Evolutionary conservation across 2,888 invertebrate genomes (phyloP), one percentile per base, ranked within the genome.

Genomic region (Diploptera punctata): DNA sequence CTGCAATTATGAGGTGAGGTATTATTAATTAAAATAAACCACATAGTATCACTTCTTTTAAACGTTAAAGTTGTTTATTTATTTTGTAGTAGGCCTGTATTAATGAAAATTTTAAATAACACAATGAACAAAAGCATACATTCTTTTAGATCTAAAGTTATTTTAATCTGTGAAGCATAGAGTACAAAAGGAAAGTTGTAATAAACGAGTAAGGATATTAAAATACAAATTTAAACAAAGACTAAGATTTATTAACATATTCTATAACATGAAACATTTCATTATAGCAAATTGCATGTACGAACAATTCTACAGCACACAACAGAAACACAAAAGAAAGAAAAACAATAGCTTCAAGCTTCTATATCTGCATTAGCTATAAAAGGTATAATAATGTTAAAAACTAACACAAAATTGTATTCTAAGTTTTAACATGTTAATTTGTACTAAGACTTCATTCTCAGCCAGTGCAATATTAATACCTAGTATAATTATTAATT

Each of bases 191-290:
- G n/a, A n/a, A n/a, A n/a, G n/a, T n/a, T n/a, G n/a, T n/a, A n/a
- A n/a, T n/a, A n/a, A n/a, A n/a, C n/a, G n/a, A n/a, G n/a, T n/a
- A n/a, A n/a, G n/a, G n/a, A n/a, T n/a, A n/a, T n/a, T n/a, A n/a
- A n/a, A n/a, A n/a, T n/a, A n/a, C n/a, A 29, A 57, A 29, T 57
- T 21, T 57, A 57, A 57, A 57, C 57, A 57, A 57, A 57, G 57
- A 57, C 29, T 57, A 57, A 57, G 57, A 57, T 29, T 57, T 57
- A 57, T 57, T 57, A 57, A 57, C 57, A 57, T 29, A 57, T 1
- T 31, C 57, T 57, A 57, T 57, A 57, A 29, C n/a, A 57, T 57
- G 29, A 57, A 57, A 57, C 57, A 57, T 57, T 29, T 52, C 9
- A 33, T 10, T 57, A 29, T n/a, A 57, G 57, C 57, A 57, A 26